Evolutionary conservation across 2,888 invertebrate species (phyloP), one percentile per base, ranked within the genome.

Genomic region (Atethmia centrago): DNA sequence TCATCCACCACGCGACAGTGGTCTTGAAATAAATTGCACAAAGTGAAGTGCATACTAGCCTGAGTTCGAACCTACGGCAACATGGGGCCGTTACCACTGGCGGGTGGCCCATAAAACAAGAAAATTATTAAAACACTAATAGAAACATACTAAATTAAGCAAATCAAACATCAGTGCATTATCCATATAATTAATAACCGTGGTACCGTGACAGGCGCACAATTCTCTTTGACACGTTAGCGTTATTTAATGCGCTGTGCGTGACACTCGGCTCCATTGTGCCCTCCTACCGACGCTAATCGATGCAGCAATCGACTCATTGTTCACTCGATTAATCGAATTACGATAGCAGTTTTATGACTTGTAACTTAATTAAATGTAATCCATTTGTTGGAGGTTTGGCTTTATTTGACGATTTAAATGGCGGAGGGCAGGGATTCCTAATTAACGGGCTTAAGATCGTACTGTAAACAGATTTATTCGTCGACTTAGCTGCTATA

Each of bases 241-340:
- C 68, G 70, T 47, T 68, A 82, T 70, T 53, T 72, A 71, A 82
- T 79, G 82, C 68, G 31, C 56, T 70, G 67, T 72, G 79, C 79
- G 75, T 82, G 83, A 72, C 82, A 66, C 53, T 74, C 62, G 49
- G 65, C 56, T 36, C 62, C 58, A 73, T 83, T 83, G 83, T 70
- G 70, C 28, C 42, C 42, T 36, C 67, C 53, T 64, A 36, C 64
- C 64, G 64, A 36, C 71, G 36, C 77, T 83, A 83, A 84, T 81
- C 71, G 80, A 71, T 69, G 72, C 82, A 68, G 68, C 80, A 83
- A 82, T 82, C 82, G 79, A 66, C 61, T 61, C 77, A 78, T 82
- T 84, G 83, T 80, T 80, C 75, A 69, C 69, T 74, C 62, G 51
- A 75, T 75, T 85, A 83, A 83, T 78, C 62, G 74, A 80, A 80